Percentiles rank a stretch among this genome's conserved stretches.
Evolutionary conservation across 2,797 vertebrate genomes (phyloP).

Genomic region (Onychomys torridus): DNA sequence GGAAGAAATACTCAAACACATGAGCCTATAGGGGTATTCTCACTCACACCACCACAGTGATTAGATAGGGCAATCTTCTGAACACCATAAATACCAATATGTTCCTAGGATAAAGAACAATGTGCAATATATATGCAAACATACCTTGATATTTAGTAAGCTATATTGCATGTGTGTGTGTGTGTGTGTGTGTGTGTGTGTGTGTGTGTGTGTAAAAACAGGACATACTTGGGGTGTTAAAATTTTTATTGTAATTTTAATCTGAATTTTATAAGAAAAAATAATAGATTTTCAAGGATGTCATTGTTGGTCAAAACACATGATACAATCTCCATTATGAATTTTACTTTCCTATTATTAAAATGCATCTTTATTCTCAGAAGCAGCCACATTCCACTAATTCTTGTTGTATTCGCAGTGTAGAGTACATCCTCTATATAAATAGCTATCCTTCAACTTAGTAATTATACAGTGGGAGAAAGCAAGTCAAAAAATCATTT

Average conservation of each 20-base stretch:
- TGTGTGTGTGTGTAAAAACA: neutral
- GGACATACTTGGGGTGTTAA: neutral
- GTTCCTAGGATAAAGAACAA: neutral
- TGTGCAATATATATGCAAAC: neutral
- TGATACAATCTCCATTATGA: neutral
- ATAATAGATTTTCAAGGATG: neutral
- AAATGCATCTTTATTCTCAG: neutral
- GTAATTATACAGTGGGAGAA: neutral
- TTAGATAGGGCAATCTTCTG: neutral
- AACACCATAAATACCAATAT: neutral
- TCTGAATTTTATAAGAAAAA: neutral
- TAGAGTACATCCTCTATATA: neutral
- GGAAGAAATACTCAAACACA: neutral
- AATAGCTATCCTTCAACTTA: neutral
- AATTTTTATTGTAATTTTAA: neutral
- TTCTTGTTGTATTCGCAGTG: neutral
- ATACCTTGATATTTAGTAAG: neutral
- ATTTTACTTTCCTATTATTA: neutral
- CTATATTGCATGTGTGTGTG: neutral
- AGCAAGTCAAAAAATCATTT: neutral
- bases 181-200: neutral
- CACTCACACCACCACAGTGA: neutral
- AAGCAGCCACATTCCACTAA: neutral
- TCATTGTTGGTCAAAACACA: neutral
- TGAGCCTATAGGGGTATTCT: neutral